phyloP scores from a whole-genome alignment of 2,888 invertebrate genomes.

The Agriotes lineatus region DNA sequence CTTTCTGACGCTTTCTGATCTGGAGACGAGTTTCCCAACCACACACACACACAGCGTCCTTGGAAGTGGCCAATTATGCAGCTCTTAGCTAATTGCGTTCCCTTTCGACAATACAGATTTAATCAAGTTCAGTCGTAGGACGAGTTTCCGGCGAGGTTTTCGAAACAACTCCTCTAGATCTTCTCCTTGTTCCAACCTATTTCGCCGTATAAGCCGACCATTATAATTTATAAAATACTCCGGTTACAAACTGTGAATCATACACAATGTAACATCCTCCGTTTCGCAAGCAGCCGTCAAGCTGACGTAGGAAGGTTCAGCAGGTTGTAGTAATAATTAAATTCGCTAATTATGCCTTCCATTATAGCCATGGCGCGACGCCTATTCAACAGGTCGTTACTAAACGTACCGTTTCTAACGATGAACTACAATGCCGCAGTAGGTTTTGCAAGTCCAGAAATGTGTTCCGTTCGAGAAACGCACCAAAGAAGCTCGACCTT shows the following conservation, averaged over 20 bases:
- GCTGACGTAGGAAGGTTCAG: conserved; percentile 33
- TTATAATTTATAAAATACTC: conserved; percentile 15
- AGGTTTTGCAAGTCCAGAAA: background rate
- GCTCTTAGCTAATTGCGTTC: conserved; percentile 20
- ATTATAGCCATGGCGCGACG: conserved; percentile 26
- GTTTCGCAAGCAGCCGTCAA: conserved; percentile 31
- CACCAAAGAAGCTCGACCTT: conserved; percentile 16
- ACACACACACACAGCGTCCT: conserved; percentile 5
- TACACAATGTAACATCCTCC: conserved; percentile 31
- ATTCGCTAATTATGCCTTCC: conserved; percentile 14
- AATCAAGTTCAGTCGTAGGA: conserved; percentile 39
- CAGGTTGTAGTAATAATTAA: conserved; percentile 30
- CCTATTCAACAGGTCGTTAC: conserved; percentile 19
- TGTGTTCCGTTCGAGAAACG: background rate
- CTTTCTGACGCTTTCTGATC: conserved; percentile 3
- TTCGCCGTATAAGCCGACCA: conserved; percentile 32
- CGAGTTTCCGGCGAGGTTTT: conserved; percentile 33
- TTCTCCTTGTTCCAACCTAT: conserved; percentile 41
- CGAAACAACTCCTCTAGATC: conserved; percentile 36
- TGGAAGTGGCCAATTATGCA: conserved; percentile 4
- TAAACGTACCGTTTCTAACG: conserved; percentile 14
- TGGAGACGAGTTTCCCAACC: conserved; percentile 1
- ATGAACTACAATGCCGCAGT: background rate
- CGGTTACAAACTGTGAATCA: conserved; percentile 40
- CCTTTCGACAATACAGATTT: conserved; percentile 28